Evolutionary conservation across 2,113 vertebrate genomes (phyloP), one percentile per base, ranked within the genome.

Genomic region (Melanotaenia duboulayi): DNA sequence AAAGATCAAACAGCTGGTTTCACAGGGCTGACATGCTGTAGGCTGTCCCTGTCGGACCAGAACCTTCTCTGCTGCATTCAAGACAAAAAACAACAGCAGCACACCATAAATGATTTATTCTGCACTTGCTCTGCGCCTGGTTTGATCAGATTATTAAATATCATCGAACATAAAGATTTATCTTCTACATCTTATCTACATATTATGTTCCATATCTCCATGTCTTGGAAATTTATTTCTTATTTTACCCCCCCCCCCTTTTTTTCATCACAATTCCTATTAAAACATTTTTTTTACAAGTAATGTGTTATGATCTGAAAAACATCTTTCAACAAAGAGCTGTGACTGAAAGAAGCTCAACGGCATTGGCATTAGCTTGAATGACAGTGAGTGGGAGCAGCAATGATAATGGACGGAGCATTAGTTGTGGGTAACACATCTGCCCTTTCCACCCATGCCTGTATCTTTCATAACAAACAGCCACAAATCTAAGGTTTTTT

Each of bases 321-420:
- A 52, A 10, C 1, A 0, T 42, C 46, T 14, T 5, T 57, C 19
- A 48, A 6, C 4, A 11, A 7, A 25, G 52, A 54, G 28, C 35
- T 71, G 7, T 14, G 23, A 70, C 1, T 68, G 56, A 75, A 28
- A 65, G 35, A 20, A 51, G n/a, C 71, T 71, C 56, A 76, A 56
- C 76, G 51, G 48, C 17, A 10, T 17, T 0, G 80, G 68, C 83
- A 71, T 78, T 68, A 74, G 48, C 28, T 42, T 25, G 55, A 46
- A 25, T 4, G 16, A 20, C 49, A 71, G 42, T 64, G 25, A 76
- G 58, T 50, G 16, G 39, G 13, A 48, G 28, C 16, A 42, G 46
- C 19, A 51, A 20, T 39, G 22, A 10, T 74, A 70, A 82, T 77
- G 39, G 39, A 69, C 1, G 8, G 22, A 13, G 58, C 28, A 59